Conservation (phyloP, 2,113 vertebrate species). For the Leptosomus discolor region DNA sequence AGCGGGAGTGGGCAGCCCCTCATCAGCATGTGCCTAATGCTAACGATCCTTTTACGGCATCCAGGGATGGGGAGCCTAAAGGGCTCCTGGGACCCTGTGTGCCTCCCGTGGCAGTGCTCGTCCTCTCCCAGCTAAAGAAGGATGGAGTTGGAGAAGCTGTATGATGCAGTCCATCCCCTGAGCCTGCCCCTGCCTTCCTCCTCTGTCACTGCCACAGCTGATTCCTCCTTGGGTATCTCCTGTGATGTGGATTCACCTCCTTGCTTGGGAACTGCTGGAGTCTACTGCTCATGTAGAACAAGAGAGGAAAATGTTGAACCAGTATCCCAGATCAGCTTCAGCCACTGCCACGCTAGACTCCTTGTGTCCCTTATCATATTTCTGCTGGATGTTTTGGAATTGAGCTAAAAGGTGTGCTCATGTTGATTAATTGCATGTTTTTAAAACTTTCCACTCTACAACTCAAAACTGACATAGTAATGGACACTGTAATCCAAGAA, state of each 20-base stretch:
- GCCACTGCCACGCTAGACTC: not conserved
- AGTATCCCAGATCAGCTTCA: not conserved
- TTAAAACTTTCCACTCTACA: not conserved
- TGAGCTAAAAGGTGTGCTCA: not conserved
- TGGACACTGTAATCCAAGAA: not conserved
- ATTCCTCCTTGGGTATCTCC: not conserved
- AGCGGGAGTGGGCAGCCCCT: not conserved
- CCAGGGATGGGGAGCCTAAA: accelerated
- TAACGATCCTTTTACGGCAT: accelerated
- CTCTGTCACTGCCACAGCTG: accelerated
- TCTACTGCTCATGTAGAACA: no score
- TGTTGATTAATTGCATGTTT: not conserved
- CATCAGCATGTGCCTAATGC: accelerated
- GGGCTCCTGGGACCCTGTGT: not conserved
- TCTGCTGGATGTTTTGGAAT: not conserved
- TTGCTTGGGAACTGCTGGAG: not conserved
- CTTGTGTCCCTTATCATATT: accelerated
- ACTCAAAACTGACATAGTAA: not conserved
- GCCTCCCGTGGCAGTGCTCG: not conserved
- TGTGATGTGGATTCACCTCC: not conserved
- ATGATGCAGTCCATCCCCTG: not conserved
- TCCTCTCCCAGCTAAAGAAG: not conserved
- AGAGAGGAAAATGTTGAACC: not conserved
- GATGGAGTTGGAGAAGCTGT: not conserved
- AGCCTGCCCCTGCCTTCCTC: not conserved